Base-by-base conservation (phyloP, 1,140 invertebrate genomes). In the Thalassaphorura encarpata region DNA sequence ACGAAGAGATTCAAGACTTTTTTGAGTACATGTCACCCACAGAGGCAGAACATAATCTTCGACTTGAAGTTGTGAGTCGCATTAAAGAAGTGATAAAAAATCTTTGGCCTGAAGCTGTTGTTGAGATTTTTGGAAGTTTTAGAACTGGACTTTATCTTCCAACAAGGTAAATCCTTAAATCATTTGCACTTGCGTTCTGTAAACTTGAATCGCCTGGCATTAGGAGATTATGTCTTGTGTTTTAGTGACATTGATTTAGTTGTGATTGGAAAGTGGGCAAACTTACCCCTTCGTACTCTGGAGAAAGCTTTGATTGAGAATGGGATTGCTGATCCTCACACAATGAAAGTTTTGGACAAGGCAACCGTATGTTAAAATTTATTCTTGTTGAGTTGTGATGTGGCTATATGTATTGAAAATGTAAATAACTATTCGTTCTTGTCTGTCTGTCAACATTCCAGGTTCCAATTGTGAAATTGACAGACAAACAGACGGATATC, bases 1-100 rank as follows among this genome's bases (percentile, higher is more conserved):
- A 98, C 72, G 83, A 97, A 75, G 94, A 97, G 76, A 96, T 98
- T 61, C 84, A 90, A 72, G 91, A 97, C 73, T 97, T 97, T 74
- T 96, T 84, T 73, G 71, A 79, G 57, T 96, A 95, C 73, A 95
- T 97, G 84, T 83, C 83, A 60, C 93, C 93, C 4, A 89, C 87
- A 23, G 78, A 80, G 60, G 87, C 89, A 66, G 93, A 97, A 69
- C 88, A 93, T 72, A 73, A 78, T 66, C 82, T 96, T 70, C 77
- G 93, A 60, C 75, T 84, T 29, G 81, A 84, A 67, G 89, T 97
- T 27, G 87, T 97, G 55, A 78, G 82, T 63, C 80, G 89, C 64
- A 93, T 98, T 69, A 82, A 85, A 69, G 74, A 80, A 66, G 87
- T 93, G 55, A 89, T 97, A 68, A 76, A 82, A 62, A 80, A 83